Evolutionary conservation across 1,140 invertebrate species (phyloP).

Genomic region (Campoletis sonorensis): DNA sequence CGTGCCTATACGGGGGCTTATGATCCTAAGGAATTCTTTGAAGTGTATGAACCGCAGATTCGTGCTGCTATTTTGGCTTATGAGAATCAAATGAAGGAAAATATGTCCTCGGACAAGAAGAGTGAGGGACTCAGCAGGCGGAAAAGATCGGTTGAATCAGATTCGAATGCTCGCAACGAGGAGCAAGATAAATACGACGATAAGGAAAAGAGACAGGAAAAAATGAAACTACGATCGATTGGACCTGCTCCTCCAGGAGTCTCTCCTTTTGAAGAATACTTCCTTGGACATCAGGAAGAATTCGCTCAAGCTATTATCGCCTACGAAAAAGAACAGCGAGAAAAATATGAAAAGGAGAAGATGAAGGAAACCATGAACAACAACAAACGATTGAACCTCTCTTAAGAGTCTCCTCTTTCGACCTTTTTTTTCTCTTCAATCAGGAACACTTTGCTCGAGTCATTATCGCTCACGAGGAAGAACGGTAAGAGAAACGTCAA

Average conservation of each 20-base stretch:
- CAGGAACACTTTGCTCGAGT: not conserved
- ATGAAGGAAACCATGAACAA: not conserved
- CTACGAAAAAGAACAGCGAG: slow-evolving; percentile 35
- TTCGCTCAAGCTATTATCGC: not conserved
- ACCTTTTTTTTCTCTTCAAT: slow-evolving; percentile 42
- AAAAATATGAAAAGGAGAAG: not conserved
- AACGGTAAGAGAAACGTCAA: slow-evolving; percentile 24
- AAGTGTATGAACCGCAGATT: slow-evolving; percentile 57
- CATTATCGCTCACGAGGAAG: not conserved
- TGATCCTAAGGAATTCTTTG: slow-evolving; percentile 58
- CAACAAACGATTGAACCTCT: not conserved
- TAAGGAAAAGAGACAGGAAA: not conserved
- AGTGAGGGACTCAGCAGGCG: not conserved
- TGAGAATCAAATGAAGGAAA: slow-evolving; percentile 49
- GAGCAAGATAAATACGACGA: not conserved
- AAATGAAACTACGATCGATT: slow-evolving; percentile 45
- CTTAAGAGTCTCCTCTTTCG: slow-evolving; percentile 35
- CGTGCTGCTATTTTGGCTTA: slow-evolving; percentile 45
- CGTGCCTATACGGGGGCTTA: slow-evolving; percentile 58
- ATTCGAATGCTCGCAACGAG: no score
- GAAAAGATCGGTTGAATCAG: not conserved
- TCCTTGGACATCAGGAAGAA: slow-evolving; percentile 34
- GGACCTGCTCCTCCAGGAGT: slow-evolving; percentile 7
- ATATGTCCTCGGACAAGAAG: no score
- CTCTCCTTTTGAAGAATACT: slow-evolving; percentile 46